Base-by-base conservation (phyloP, 2,888 invertebrate genomes). In the Caenorhabditis sp. region DNA sequence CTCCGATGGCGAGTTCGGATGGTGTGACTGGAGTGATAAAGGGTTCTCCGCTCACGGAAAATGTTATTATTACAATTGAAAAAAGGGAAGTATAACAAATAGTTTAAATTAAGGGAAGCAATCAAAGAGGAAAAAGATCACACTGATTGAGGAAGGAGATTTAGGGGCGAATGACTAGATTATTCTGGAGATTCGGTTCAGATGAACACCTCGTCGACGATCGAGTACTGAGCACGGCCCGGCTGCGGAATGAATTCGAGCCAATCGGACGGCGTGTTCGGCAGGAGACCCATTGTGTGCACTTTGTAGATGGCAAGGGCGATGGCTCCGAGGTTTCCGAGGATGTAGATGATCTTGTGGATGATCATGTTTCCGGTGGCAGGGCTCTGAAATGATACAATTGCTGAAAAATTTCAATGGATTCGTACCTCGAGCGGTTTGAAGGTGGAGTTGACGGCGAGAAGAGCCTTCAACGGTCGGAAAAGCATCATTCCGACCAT, bases 401-500 rank as follows among this genome's bases (percentile, higher is more conserved):
- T 3, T 30, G 1, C 24, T 26, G 17, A n/a, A 50, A 22, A 52
- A 4, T 52, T 20, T 35, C 9, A 35, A 27, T n/a, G 9, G 56
- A 46, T n/a, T 50, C 27, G 8, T 48, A 79, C 79, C 61, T 81
- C 70, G 6, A 81, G 71, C 9, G 82, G 82, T n/a, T 86, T 85
- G 79, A 89, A 92, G 89, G 91, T 82, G 90, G 90, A 83, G 91
- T 91, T 83, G 76, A 95, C 94, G 0, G 95, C 92, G 90, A 98
- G 95, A 66, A 99, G 92, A 2, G 98, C 96, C 91, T 98, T 97
- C 26, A 98, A 93, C 2, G 98, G 98, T 77, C 97, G 92, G 87
- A 98, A 94, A 86, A 98, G 93, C 91, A 99, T 92, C 99, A 99
- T 99, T 45, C 96, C 97, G 8, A 99, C 96, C 99, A 99, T 99